Base-by-base conservation (phyloP, 2,888 invertebrate species). In the Ophonus ardosiacus region DNA sequence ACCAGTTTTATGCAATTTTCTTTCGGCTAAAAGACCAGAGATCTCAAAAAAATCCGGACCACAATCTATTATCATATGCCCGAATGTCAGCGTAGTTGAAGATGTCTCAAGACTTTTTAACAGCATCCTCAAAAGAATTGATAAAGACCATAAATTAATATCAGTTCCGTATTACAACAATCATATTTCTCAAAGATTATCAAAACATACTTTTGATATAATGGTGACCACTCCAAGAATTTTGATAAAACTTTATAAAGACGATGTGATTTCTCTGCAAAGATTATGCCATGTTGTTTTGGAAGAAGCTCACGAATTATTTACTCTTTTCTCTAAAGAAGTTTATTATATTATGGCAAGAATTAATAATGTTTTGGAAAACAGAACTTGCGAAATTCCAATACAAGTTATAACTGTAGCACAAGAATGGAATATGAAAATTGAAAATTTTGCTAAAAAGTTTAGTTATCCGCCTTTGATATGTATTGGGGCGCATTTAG, bases 401-500 rank as follows among this genome's bases (percentile, higher is more conserved):
- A 92, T 95, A 0, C 95, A 96, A 89, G 91, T 94, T 65, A 90
- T 96, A 0, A 90, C 94, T 0, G 93, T 93, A 0, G 93, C 95
- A 0, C 92, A 94, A 80, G 91, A 93, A 74, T 97, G 96, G 96
- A 94, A 94, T 43, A 89, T 91, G 15, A 90, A 92, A 10, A 90
- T 96, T 88, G 92, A 93, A 71, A 90, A 92, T 0, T 91, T 96
- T 31, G 92, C 93, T 0, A 92, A 91, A 59, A 92, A 91, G 65
- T 92, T 94, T 15, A 91, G 92, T 0, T 92, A 94, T 88, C 84
- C 86, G 8, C 94, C 96, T 0, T 91, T 95, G 0, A 90, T 96
- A 4, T 94, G 95, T 84, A 95, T 97, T 83, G 94, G 94, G 0
- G 95, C 96, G 21, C 94, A 94, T 87, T 92, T 96, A 87, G 97